These are phyloP conservation scores for Strigamia crassipes DNA, from an alignment of 2,888 invertebrate genomes.

Conservation along the genomic window DNA sequence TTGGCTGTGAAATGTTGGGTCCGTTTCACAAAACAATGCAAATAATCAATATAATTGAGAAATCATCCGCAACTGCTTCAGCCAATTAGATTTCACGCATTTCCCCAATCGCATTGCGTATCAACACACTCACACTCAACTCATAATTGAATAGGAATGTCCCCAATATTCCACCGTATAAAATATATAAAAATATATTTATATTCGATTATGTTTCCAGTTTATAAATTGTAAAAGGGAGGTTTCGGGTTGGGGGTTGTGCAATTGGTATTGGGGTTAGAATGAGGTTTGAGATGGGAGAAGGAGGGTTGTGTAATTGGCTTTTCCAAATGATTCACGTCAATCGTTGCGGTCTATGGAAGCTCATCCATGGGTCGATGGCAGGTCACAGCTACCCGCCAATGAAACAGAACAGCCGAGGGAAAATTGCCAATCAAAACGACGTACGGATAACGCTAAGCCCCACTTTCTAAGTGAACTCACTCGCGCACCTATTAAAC, in stretches of 20 bases:
- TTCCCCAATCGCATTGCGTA: no score
- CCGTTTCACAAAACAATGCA: no score
- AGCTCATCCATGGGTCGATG: constrained; percentile 27
- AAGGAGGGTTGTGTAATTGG: constrained; percentile 17
- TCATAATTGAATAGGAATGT: neutral
- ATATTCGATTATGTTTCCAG: constrained; percentile 8
- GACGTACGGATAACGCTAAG: constrained; percentile 7
- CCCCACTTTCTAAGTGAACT: constrained; percentile 18
- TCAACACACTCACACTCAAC: neutral
- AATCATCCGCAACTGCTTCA: no score
- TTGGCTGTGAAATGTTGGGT: neutral
- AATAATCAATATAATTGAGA: no score
- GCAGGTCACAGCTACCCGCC: constrained; percentile 27
- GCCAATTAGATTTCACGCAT: no score
- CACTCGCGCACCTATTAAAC: constrained; percentile 2
- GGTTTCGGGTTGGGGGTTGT: neutral
- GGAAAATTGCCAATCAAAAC: constrained; percentile 27
- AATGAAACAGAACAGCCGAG: constrained; percentile 16
- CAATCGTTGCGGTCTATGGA: constrained; percentile 30
- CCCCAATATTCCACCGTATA: no score
- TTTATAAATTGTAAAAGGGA: neutral
- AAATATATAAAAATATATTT: neutral
- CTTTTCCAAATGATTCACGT: constrained; percentile 27
- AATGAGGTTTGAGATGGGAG: neutral
- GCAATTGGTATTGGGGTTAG: constrained; percentile 7